Evolutionary conservation across 2,797 vertebrate species (phyloP).

Genomic region (Triplophysa yarkandensis): DNA sequence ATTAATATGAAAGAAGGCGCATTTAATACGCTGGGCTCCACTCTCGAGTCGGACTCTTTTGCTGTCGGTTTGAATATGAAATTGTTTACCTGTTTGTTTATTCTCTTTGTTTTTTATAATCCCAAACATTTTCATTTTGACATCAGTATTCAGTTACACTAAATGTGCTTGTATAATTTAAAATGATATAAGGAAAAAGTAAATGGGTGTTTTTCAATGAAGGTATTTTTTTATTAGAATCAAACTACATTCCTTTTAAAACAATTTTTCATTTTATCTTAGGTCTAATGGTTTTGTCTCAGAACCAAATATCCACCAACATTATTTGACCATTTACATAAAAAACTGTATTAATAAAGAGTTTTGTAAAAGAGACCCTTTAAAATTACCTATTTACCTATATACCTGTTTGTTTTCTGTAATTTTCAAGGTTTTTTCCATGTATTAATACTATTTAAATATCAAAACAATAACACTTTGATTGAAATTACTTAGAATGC

Average conservation of each 20-base stretch:
- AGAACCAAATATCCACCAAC: too few species aligned
- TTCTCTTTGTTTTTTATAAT: conserved; percentile 34
- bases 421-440: too few species aligned
- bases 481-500: too few species aligned
- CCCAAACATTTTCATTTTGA: conserved; percentile 34
- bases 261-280: not conserved
- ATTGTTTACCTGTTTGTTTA: conserved; percentile 49
- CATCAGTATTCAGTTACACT: not conserved
- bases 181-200: not conserved
- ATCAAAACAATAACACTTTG: too few species aligned
- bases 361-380: too few species aligned
- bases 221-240: not conserved
- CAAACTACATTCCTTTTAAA: not conserved
- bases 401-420: too few species aligned
- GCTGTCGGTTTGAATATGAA: conserved; percentile 27
- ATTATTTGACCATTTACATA: too few species aligned
- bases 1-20: conserved; percentile 5
- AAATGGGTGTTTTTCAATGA: not conserved
- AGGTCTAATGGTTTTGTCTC: too few species aligned
- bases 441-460: too few species aligned
- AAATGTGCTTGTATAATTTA: not conserved
- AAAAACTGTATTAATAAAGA: too few species aligned
- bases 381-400: too few species aligned
- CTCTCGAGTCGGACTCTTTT: conserved; percentile 4
- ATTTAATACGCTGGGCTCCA: conserved; percentile 1